Base-by-base conservation (phyloP, 1,140 invertebrate genomes). In the Saxidomus purpurata region DNA sequence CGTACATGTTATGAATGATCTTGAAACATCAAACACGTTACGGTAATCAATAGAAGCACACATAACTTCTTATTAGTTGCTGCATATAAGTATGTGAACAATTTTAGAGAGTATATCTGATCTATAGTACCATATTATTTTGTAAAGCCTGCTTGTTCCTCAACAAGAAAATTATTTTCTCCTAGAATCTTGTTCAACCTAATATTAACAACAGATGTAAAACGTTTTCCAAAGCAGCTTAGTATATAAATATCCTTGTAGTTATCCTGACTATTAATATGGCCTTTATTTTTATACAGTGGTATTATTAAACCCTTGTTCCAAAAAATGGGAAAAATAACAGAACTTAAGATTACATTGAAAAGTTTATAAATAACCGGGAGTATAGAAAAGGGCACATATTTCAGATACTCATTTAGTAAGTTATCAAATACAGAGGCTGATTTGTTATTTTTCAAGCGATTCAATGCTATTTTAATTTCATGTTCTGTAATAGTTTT, bases 81-180 rank as follows among this genome's bases (percentile, higher is more conserved):
- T 47, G n/a, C 22, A 25, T 43, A 76, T 28, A 43, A 49, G 22
- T 76, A 38, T 22, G 25, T 17, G 4, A 47, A 25, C 38, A 76
- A 28, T n/a, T 76, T 28, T 15, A 76, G 15, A 49, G 43, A 49
- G 43, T 40, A 80, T 17, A 80, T 59, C 31, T 59, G 22, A 55
- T 59, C 77, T 22, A 80, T 11, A 13, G 77, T 80, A 59, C 77
- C 34, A 59, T 59, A 49, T 0, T 49, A 15, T 19, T 59, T 59
- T 76, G 49, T 80, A 19, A 80, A 80, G 13, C 61, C 59, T n/a
- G 61, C 80, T 55, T 83, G 80, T 8, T 67, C 38, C 67, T 69
- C 76, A 49, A 11, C 13, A 6, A 79, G 31, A 79, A 52, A 11
- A 52, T 74, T 17, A n/a, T 74, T 31, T 80, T 4, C 8, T 25